Percentiles rank a stretch among this genome's conserved stretches.
Evolutionary conservation across 2,113 vertebrate genomes (phyloP).

Genomic region (Gulo gulo): DNA sequence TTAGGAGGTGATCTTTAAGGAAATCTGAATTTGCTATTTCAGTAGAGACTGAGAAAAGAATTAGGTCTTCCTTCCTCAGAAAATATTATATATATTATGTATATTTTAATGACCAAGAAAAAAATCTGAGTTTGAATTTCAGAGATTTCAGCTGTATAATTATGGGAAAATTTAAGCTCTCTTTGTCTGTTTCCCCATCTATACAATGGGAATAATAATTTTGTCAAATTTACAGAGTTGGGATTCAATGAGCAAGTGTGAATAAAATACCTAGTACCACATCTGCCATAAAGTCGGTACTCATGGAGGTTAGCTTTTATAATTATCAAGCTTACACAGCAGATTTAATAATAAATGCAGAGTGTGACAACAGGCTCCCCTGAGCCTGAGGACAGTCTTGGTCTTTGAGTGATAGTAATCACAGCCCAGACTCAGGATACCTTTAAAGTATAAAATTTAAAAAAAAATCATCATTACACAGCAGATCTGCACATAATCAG

Average conservation of each 20-base stretch:
- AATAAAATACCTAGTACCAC: neutral
- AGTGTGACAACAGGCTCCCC: neutral
- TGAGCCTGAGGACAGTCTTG: neutral
- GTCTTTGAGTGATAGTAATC: neutral
- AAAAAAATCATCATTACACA: neutral
- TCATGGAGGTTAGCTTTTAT: neutral
- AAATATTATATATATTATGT: neutral
- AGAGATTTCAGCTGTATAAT: neutral
- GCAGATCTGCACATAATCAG: neutral
- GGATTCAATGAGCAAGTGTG: neutral
- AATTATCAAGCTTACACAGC: neutral
- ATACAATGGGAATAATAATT: neutral
- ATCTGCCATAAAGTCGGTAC: neutral
- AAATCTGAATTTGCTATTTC: neutral
- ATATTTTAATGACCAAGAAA: neutral
- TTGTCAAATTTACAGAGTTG: neutral
- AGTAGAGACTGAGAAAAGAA: neutral
- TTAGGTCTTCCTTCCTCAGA: neutral
- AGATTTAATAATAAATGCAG: neutral
- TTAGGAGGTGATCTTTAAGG: neutral
- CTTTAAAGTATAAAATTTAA: neutral
- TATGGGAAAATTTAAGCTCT: neutral
- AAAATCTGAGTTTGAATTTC: constrained; percentile 3
- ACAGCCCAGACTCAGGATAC: neutral
- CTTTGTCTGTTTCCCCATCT: neutral